These are phyloP conservation scores for Dasyornis broadbenti DNA, from an alignment of 2,113 vertebrate species.

Conservation along the genomic window DNA sequence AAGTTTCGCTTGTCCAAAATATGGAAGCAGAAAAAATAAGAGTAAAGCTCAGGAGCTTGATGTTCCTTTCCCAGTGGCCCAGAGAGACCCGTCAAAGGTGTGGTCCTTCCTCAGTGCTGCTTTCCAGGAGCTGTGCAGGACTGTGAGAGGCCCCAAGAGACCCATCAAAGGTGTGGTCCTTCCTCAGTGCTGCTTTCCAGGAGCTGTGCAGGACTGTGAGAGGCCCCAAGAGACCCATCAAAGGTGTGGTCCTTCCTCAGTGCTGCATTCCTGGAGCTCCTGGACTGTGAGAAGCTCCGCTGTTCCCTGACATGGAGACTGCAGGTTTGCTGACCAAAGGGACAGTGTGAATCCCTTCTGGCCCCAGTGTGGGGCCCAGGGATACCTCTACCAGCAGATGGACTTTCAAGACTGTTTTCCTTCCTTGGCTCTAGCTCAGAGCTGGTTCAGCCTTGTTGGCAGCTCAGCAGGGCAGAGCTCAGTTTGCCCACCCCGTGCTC, in stretches of 20 bases:
- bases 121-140: background rate
- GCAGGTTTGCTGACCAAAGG: background rate
- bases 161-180: background rate
- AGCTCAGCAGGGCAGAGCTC: background rate
- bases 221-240: background rate
- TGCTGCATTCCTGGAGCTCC: background rate
- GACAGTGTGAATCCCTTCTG: background rate
- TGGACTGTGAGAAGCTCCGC: background rate
- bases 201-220: background rate
- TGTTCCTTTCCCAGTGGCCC: background rate
- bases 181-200: background rate
- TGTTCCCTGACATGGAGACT: background rate
- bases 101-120: background rate
- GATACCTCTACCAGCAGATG: background rate
- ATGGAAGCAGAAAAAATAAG: conserved; percentile 58
- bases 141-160: background rate
- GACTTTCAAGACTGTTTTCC: background rate
- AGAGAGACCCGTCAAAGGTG: background rate
- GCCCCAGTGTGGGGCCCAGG: background rate
- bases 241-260: background rate
- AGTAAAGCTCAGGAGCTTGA: background rate
- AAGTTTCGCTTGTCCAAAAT: conserved; percentile 51
- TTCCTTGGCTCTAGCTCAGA: background rate
- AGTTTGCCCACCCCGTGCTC: background rate
- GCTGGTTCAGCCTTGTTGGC: background rate